Evolutionary conservation across 1,140 invertebrate genomes (phyloP), one percentile per base, ranked within the genome.

Genomic region (Lordiphosa collinella): DNA sequence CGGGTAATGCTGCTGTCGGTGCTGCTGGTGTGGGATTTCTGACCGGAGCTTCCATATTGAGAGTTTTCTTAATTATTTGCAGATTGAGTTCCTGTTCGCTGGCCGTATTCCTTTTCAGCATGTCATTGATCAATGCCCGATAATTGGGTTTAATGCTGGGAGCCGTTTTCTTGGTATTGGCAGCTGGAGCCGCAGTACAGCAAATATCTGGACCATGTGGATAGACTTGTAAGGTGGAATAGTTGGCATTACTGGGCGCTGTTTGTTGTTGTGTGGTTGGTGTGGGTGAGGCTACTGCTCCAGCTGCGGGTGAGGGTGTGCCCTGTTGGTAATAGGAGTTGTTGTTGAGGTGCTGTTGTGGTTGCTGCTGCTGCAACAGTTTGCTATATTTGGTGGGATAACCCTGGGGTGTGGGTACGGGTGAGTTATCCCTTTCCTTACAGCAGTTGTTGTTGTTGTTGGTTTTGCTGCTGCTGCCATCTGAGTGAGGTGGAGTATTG

Each of bases 61-160:
- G 47, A 0, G 88, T 86, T 43, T 86, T 87, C 36, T 89, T 87
- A 10, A 89, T 89, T 5, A 89, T 89, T 50, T 89, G 69, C 36
- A 86, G 43, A 57, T 89, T 89, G 0, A 84, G 41, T 41, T 89
- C 88, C 36, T 88, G 62, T 18, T 89, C 88, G 5, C 86, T 87
- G 37, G 71, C 70, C 9, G 86, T 76, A 18, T 70, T 88, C 4
- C 80, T 50, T 36, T 79, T 78, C 1, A 87, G 48, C 56, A 86
- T 65, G 9, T 86, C 75, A 13, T 87, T 82, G 37, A 88, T 88
- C 4, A 88, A 18, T 3, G 75, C 84, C 1, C 85, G 60, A 47
- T 88, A 88, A 12, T 88, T 80, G n/a, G 80, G 87, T 32, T 88
- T 88, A 0, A 54, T 41, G 1, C 40, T 36, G 10, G 61, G 8